Evolutionary conservation across 2,113 vertebrate species (phyloP).

Genomic region (Mellivora capensis): DNA sequence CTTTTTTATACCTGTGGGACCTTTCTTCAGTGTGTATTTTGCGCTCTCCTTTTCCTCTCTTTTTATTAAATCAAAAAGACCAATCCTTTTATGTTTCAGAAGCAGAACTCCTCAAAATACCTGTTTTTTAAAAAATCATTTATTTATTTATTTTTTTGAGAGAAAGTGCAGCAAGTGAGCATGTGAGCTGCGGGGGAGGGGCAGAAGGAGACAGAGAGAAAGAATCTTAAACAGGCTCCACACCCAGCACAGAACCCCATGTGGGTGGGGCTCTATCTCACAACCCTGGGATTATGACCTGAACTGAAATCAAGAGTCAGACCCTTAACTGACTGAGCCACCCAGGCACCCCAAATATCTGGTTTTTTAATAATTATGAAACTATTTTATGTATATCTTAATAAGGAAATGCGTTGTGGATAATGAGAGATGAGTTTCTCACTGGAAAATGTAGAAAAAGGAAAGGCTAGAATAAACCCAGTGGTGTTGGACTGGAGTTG

Average conservation of each 20-base stretch:
- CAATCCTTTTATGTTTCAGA: not conserved
- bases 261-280: not conserved
- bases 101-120: not conserved
- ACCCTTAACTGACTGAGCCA: not conserved
- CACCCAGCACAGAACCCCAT: no score
- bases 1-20: not conserved
- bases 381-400: not conserved
- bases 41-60: not conserved
- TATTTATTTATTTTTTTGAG: not conserved
- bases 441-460: not conserved
- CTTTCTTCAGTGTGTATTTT: not conserved
- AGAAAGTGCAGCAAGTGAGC: no score
- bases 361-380: not conserved
- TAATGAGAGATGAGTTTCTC: not conserved
- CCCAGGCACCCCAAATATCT: not conserved
- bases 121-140: not conserved
- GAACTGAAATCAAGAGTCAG: not conserved
- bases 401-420: not conserved
- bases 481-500: not conserved
- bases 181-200: no score
- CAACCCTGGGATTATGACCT: not conserved
- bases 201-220: no score
- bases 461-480: not conserved
- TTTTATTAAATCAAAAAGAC: not conserved
- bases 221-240: no score